Percentiles rank a stretch among this genome's conserved stretches.
These are phyloP conservation scores for Sterna hirundo DNA, from an alignment of 2,113 vertebrate species.

Conservation along the genomic window DNA sequence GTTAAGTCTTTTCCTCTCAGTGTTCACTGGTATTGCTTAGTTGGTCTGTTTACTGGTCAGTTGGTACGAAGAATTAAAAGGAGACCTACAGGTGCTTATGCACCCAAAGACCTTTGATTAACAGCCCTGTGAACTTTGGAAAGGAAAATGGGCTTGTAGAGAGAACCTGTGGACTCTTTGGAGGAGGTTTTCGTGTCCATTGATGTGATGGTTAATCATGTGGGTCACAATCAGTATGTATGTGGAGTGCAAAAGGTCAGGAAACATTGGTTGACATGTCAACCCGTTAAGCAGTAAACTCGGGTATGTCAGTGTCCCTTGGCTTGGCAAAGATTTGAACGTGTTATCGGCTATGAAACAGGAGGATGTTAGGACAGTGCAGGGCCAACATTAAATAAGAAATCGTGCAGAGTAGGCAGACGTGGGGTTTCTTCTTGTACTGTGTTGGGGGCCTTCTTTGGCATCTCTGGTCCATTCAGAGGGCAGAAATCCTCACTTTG, in stretches of 20 bases:
- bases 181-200: not conserved
- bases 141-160: not conserved
- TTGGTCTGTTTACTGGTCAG: not conserved
- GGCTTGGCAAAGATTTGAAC: not conserved
- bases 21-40: not conserved
- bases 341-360: rapidly evolving
- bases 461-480: not conserved
- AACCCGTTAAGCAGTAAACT: not conserved
- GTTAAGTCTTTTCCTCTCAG: not conserved
- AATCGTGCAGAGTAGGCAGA: not conserved
- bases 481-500: not conserved
- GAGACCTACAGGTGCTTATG: not conserved
- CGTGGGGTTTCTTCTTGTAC: not conserved
- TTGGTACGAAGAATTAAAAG: not conserved
- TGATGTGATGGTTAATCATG: not conserved
- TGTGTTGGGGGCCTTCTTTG: not conserved
- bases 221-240: not conserved
- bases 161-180: not conserved
- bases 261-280: not conserved
- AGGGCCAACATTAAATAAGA: not conserved
- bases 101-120: not conserved
- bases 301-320: rapidly evolving
- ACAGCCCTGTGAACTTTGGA: not conserved
- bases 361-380: not conserved
- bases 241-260: not conserved